These are phyloP conservation scores for Crocidura indochinensis DNA, from an alignment of 2,797 vertebrate genomes.

Conservation along the genomic window DNA sequence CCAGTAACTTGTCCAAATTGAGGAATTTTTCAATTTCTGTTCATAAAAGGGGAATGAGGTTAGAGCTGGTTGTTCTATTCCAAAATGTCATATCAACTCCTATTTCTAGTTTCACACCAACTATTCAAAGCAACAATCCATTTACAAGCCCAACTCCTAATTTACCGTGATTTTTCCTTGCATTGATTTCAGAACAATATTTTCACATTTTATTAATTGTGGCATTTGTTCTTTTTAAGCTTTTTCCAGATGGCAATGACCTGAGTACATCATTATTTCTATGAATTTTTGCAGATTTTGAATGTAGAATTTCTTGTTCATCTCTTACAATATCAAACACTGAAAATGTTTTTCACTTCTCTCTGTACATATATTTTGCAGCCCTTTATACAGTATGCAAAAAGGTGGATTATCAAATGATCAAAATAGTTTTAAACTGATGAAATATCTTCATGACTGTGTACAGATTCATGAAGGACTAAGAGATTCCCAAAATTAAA, in stretches of 20 bases:
- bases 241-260: neutral
- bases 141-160: neutral
- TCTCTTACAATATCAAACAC: neutral
- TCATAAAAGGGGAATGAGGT: neutral
- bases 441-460: conserved; percentile 32
- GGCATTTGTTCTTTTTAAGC: neutral
- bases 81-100: too few species aligned
- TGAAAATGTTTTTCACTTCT: neutral
- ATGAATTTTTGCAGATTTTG: neutral
- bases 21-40: conserved; percentile 7
- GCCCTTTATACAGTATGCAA: neutral
- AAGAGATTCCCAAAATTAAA: conserved; percentile 12
- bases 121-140: neutral
- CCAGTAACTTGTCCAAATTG: neutral
- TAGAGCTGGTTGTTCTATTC: neutral
- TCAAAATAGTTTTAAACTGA: neutral
- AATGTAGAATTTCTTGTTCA: conserved; percentile 30
- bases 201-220: neutral
- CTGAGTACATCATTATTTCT: neutral
- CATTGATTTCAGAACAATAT: neutral
- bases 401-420: conserved; percentile 1
- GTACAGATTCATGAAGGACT: conserved; percentile 25
- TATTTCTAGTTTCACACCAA: neutral
- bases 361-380: neutral
- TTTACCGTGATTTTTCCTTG: neutral